Conservation (phyloP, 2,113 vertebrate species). For the Odobenus rosmarus region DNA sequence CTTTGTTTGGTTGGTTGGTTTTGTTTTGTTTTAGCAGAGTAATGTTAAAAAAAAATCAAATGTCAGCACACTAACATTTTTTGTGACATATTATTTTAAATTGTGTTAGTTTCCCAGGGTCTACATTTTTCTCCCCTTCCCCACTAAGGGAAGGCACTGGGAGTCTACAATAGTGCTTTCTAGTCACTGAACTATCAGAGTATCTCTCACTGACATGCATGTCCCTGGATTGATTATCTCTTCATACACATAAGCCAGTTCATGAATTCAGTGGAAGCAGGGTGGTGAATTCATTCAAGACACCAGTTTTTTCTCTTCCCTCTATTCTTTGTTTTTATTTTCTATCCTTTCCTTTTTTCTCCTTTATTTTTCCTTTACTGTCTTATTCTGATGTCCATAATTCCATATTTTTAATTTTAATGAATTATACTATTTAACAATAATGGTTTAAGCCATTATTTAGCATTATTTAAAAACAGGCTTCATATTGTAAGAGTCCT, state of each 20-base stretch:
- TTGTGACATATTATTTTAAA: background rate
- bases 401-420: slow-evolving; percentile 11
- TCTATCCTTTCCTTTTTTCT: background rate
- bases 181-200: background rate
- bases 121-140: background rate
- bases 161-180: background rate
- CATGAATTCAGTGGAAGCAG: background rate
- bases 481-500: background rate
- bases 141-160: background rate
- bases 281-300: background rate
- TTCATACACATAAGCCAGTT: background rate
- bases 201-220: background rate
- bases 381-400: slow-evolving; percentile 25
- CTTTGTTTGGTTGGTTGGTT: background rate
- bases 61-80: background rate
- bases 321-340: background rate
- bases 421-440: background rate
- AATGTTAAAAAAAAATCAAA: background rate
- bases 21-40: background rate
- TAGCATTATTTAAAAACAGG: background rate
- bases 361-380: background rate
- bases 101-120: background rate
- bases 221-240: background rate
- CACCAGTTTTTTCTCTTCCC: background rate
- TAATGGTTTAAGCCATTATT: background rate